Evolutionary conservation across 2,888 invertebrate species (phyloP).

Genomic region (Globia sparganii): DNA sequence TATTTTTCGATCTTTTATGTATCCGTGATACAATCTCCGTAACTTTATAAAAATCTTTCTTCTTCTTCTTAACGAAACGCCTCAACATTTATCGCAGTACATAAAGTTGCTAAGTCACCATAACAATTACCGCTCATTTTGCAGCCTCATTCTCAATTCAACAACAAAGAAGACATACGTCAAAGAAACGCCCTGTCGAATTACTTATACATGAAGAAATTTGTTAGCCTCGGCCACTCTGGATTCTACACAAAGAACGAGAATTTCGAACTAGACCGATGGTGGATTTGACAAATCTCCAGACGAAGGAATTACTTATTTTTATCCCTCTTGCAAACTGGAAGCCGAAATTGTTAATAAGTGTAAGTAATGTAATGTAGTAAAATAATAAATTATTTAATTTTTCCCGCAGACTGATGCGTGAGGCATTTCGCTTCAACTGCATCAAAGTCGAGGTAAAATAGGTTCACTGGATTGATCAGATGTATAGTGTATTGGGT

Average conservation of each 20-base stretch:
- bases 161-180: slow-evolving; percentile 54
- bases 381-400: too few relatives aligned
- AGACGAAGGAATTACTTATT: slow-evolving; percentile 69
- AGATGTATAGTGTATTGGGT: too few relatives aligned
- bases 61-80: too few relatives aligned
- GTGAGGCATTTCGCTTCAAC: too few relatives aligned
- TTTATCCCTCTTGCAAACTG: slow-evolving; percentile 52
- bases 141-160: slow-evolving; percentile 28
- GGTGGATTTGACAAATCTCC: slow-evolving; percentile 72
- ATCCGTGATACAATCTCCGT: not conserved
- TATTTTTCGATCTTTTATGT: not conserved
- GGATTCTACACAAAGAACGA: slow-evolving; percentile 64
- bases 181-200: slow-evolving; percentile 68
- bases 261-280: slow-evolving; percentile 1
- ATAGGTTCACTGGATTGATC: too few relatives aligned
- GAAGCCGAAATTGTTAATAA: not conserved
- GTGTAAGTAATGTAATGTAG: too few relatives aligned
- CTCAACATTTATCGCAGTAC: not conserved
- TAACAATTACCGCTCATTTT: not conserved
- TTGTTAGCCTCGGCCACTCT: slow-evolving; percentile 31
- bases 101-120: not conserved
- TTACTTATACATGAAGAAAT: slow-evolving; percentile 72
- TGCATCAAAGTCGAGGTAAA: too few relatives aligned
- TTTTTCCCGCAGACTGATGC: too few relatives aligned
- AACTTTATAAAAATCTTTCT: not conserved